Conservation (phyloP, 2,888 invertebrate genomes). For the Axea sp. region DNA sequence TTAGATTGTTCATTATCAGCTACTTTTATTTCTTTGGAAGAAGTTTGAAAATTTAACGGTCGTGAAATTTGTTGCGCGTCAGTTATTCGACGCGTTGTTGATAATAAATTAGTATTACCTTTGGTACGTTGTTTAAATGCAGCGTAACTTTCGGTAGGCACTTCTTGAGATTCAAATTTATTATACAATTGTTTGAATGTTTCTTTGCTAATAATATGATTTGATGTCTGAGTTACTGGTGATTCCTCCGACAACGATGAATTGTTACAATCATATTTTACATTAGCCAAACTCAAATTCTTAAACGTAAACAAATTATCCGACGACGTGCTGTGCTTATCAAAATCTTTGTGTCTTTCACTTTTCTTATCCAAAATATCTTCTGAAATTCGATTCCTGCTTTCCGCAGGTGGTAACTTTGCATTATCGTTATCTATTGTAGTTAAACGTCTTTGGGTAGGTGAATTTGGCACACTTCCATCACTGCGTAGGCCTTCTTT, state of each 20-base stretch:
- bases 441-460: slow-evolving; percentile 69
- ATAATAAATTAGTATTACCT: slow-evolving; percentile 62
- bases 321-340: slow-evolving; percentile 72
- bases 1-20: slow-evolving; percentile 23
- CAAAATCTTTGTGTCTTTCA: slow-evolving; percentile 67
- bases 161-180: slow-evolving; percentile 72
- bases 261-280: slow-evolving; percentile 10
- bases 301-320: slow-evolving; percentile 70
- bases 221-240: slow-evolving; percentile 58
- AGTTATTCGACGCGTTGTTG: slow-evolving; percentile 60
- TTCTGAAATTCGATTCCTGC: slow-evolving; percentile 70
- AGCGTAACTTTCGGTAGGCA: slow-evolving; percentile 73
- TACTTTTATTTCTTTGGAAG: slow-evolving; percentile 28
- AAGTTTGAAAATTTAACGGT: slow-evolving; percentile 41
- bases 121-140: slow-evolving; percentile 74
- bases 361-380: slow-evolving; percentile 70
- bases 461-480: slow-evolving; percentile 71
- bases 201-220: slow-evolving; percentile 66
- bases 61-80: slow-evolving; percentile 37
- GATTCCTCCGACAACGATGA: slow-evolving; percentile 60
- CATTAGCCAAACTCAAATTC: slow-evolving; percentile 47
- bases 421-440: slow-evolving; percentile 28
- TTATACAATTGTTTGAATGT: slow-evolving; percentile 73
- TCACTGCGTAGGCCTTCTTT: slow-evolving; percentile 63
- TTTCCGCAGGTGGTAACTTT: slow-evolving; percentile 51